Evolutionary conservation across 2,797 vertebrate genomes (phyloP).

Genomic region (Danio albolineatus): DNA sequence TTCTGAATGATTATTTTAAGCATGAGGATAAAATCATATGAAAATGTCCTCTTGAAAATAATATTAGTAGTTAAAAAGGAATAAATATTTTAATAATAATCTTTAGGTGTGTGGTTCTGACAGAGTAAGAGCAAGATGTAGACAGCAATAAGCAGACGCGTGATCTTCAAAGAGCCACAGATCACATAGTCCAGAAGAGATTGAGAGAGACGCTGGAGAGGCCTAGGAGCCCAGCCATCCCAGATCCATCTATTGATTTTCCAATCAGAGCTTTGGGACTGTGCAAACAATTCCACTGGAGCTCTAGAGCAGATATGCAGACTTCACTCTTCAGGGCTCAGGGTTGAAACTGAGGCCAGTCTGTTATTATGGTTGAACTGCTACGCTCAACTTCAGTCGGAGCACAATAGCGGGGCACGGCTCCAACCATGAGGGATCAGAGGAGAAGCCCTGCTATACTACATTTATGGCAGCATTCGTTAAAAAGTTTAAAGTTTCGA

Average conservation of each 20-base stretch:
- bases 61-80: too few species aligned
- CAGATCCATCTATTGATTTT: slow-evolving; percentile 57
- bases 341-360: slow-evolving; percentile 56
- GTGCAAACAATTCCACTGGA: slow-evolving; percentile 59
- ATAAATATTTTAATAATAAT: too few species aligned
- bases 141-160: not conserved
- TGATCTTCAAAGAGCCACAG: slow-evolving; percentile 13
- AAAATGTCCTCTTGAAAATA: too few species aligned
- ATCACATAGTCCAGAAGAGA: slow-evolving; percentile 15
- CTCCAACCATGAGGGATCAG: slow-evolving; percentile 56
- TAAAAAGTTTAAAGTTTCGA: slow-evolving; percentile 57
- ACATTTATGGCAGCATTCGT: slow-evolving; percentile 57
- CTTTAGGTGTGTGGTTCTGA: not conserved
- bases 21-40: too few species aligned
- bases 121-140: not conserved
- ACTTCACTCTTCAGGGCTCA: slow-evolving; percentile 47
- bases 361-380: slow-evolving; percentile 59
- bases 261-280: slow-evolving; percentile 53
- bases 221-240: slow-evolving; percentile 13
- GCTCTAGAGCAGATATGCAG: slow-evolving; percentile 54
- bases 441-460: slow-evolving; percentile 51
- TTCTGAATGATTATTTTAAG: too few species aligned
- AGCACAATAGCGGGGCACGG: slow-evolving; percentile 59
- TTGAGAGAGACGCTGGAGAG: not conserved
- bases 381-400: slow-evolving; percentile 46